Conservation (phyloP, 1,140 invertebrate species). For the Drosophila lowei region DNA sequence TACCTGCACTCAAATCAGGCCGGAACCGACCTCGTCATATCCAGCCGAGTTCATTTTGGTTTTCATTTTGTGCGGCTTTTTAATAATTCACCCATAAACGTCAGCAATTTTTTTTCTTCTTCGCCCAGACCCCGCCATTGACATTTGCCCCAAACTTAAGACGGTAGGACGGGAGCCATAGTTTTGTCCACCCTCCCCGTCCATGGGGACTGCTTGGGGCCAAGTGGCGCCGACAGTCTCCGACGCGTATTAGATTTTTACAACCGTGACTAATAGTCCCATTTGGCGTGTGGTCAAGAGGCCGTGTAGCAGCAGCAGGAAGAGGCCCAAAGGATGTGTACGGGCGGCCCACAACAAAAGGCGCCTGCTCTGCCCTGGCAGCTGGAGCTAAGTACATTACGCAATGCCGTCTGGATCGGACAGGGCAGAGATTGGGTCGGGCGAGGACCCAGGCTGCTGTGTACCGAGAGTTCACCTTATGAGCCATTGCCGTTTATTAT, state of each 20-base stretch:
- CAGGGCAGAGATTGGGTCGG: too few species aligned
- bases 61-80: slow-evolving; percentile 75
- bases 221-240: slow-evolving; percentile 66
- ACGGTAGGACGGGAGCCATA: slow-evolving; percentile 18
- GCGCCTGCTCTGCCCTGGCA: slow-evolving; percentile 38
- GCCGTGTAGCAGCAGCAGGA: slow-evolving; percentile 25
- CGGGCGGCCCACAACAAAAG: slow-evolving; percentile 25
- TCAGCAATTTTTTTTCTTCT: slow-evolving; percentile 53
- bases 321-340: slow-evolving; percentile 1
- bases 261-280: slow-evolving; percentile 82
- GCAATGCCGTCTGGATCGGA: slow-evolving; percentile 39
- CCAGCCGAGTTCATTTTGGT: slow-evolving; percentile 56
- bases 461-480: slow-evolving; percentile 61
- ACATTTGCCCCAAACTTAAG: slow-evolving; percentile 30
- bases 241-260: slow-evolving; percentile 79
- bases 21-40: slow-evolving; percentile 2
- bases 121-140: slow-evolving; percentile 34
- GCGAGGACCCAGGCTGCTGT: background rate
- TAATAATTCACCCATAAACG: slow-evolving; percentile 81
- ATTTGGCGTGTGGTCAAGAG: slow-evolving; percentile 76
- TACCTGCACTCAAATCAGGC: slow-evolving; percentile 71
- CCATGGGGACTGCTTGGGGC: slow-evolving; percentile 27
- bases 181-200: slow-evolving; percentile 21
- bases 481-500: slow-evolving; percentile 82
- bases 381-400: slow-evolving; percentile 77